Conservation (phyloP, 2,888 invertebrate species). For the Drosophila diplacantha region DNA sequence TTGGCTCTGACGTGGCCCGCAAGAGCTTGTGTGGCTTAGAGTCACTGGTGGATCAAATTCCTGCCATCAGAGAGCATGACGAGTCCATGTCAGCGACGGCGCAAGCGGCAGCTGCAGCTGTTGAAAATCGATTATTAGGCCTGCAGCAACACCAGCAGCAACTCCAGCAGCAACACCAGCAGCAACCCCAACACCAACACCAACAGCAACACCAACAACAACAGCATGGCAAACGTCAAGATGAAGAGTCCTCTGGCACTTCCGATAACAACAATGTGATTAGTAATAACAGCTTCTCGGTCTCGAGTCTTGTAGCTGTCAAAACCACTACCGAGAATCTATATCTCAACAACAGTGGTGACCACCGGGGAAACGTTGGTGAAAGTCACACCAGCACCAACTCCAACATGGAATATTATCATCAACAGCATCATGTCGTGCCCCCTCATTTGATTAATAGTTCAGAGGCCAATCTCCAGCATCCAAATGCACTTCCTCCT, state of each 20-base stretch:
- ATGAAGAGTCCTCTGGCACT: conserved; percentile 7
- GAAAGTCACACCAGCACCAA: conserved; percentile 11
- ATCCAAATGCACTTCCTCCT: conserved; percentile 51
- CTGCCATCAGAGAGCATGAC: conserved; percentile 88
- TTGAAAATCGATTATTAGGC: conserved; percentile 65
- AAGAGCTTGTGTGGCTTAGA: conserved; percentile 92
- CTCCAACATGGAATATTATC: conserved; percentile 47
- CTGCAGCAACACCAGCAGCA: conserved; percentile 56
- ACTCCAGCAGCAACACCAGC: background rate
- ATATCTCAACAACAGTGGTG: conserved; percentile 22
- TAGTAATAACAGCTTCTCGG: conserved; percentile 77
- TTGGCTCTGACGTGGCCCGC: conserved; percentile 84
- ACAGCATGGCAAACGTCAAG: conserved; percentile 26
- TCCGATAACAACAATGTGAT: conserved; percentile 46
- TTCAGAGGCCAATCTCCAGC: conserved; percentile 31
- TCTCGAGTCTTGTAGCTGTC: conserved; percentile 77
- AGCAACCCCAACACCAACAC: conserved; percentile 22
- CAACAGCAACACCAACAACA: conserved; percentile 18
- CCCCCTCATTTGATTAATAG: conserved; percentile 75
- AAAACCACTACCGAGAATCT: conserved; percentile 27
- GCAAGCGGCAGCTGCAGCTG: conserved; percentile 64
- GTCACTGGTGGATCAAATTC: conserved; percentile 94
- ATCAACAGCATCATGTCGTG: conserved; percentile 69
- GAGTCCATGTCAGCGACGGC: conserved; percentile 51
- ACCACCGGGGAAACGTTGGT: conserved; percentile 2